Percentiles rank a stretch among this genome's conserved stretches.
Conservation (phyloP, 2,113 vertebrate species). For the Enhydra lutris region DNA sequence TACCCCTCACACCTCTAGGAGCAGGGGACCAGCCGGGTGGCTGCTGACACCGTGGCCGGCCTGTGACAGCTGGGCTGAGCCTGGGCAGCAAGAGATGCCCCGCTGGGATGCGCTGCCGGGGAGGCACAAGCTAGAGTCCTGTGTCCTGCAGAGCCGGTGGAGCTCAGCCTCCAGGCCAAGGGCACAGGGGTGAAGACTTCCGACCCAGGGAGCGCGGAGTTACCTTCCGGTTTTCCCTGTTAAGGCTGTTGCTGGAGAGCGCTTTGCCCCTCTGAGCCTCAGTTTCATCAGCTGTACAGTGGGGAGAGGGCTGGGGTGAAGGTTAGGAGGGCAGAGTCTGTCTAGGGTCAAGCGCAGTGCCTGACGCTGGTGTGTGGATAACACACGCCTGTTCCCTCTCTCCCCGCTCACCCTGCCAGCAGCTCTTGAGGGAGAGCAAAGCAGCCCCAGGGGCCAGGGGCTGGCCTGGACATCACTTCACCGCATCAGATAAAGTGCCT, state of each 20-base stretch:
- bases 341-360: neutral
- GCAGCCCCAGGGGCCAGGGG: neutral
- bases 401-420: neutral
- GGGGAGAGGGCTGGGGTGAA: neutral
- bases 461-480: neutral
- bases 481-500: neutral
- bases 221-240: neutral
- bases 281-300: neutral
- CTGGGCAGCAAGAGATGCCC: neutral
- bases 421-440: neutral
- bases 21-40: neutral
- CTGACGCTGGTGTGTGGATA: rapidly evolving
- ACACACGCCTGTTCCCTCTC: neutral
- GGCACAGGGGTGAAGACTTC: neutral
- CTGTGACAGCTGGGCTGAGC: neutral
- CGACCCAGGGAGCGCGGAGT: neutral
- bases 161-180: neutral
- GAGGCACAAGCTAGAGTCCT: neutral
- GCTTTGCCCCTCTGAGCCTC: neutral
- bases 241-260: neutral
- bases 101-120: neutral
- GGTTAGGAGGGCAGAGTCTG: neutral
- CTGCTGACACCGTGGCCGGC: neutral
- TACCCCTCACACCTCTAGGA: constrained; percentile 70
- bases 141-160: rapidly evolving